Percentiles rank a stretch among this genome's conserved stretches.
phyloP scores from a whole-genome alignment of 2,888 invertebrate species.

The Phragmatobia fuliginosa region DNA sequence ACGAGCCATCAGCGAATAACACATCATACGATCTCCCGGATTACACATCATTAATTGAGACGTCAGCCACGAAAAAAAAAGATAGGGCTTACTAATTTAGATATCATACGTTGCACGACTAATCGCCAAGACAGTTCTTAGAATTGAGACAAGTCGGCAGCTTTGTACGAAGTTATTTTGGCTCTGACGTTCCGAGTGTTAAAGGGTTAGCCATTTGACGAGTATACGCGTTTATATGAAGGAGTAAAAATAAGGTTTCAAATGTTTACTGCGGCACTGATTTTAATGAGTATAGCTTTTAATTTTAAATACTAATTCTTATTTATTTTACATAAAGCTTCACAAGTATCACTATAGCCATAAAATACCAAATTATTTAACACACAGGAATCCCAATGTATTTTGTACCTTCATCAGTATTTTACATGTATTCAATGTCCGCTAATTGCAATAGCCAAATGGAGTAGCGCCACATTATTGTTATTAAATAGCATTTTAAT shows the following conservation, averaged over 20 bases:
- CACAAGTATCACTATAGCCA: too few species aligned
- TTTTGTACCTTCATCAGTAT: too few species aligned
- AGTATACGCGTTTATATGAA: constrained; percentile 36
- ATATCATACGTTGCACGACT: constrained; percentile 51
- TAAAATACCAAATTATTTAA: too few species aligned
- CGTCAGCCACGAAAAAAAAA: constrained; percentile 46
- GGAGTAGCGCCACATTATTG: background rate
- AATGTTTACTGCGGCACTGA: constrained; percentile 16
- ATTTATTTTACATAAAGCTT: too few species aligned
- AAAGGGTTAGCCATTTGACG: constrained; percentile 42
- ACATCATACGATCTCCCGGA: constrained; percentile 39
- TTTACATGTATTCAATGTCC: background rate
- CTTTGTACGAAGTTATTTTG: constrained; percentile 51
- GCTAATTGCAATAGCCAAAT: background rate
- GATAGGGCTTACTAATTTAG: constrained; percentile 50
- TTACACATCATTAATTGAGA: constrained; percentile 53
- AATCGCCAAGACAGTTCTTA: constrained; percentile 46
- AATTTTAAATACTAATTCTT: too few species aligned
- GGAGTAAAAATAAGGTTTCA: constrained; percentile 28
- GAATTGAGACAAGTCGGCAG: constrained; percentile 44
- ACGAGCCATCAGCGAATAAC: constrained; percentile 49
- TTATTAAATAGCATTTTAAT: background rate
- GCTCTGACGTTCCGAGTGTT: constrained; percentile 40
- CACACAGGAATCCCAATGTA: too few species aligned
- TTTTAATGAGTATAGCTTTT: constrained; percentile 7